Conservation (phyloP, 35 echinoderm and acorn worm genomes). For the Heliocidaris erythrogramma region DNA sequence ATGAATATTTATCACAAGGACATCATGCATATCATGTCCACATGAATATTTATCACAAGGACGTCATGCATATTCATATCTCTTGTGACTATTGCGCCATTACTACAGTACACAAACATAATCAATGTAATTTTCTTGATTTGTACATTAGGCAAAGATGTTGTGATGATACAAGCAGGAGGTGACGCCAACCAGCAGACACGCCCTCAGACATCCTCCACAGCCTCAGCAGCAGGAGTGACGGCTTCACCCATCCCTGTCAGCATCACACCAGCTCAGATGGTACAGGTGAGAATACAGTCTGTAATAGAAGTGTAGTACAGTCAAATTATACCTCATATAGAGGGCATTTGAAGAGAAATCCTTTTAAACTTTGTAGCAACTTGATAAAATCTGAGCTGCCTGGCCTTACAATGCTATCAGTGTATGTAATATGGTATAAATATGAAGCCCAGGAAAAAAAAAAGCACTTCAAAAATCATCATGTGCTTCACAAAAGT, state of each 20-base stretch:
- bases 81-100: not conserved
- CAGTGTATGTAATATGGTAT: no score
- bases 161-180: not conserved
- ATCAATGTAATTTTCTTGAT: not conserved
- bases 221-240: not conserved
- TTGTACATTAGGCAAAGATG: not conserved
- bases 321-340: no score
- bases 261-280: constrained; percentile 14
- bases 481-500: no score
- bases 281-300: not conserved
- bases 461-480: no score
- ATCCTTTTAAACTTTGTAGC: no score
- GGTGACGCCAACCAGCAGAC: not conserved
- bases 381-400: no score
- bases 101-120: not conserved
- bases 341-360: no score
- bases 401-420: no score
- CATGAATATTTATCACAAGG: not conserved
- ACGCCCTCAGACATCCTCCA: not conserved
- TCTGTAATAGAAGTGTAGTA: not conserved
- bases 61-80: not conserved
- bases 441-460: no score
- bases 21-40: not conserved
- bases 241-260: not conserved
- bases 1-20: not conserved